Evolutionary conservation across 2,888 invertebrate genomes (phyloP).

Genomic region (Branchinecta sandiegonensis): DNA sequence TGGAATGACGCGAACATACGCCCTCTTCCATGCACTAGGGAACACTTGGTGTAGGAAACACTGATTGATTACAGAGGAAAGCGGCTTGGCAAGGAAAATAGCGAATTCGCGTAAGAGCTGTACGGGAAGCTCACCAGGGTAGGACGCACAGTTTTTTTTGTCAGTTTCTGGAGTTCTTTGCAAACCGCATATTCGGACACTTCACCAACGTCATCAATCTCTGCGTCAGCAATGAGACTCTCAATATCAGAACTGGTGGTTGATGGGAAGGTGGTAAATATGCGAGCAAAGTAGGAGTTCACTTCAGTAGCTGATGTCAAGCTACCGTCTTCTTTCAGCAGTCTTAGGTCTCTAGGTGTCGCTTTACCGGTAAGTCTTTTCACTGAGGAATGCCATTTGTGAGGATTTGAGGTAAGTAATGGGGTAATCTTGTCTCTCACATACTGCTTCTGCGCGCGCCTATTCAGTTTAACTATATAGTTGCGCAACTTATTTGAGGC

Average conservation of each 20-base stretch:
- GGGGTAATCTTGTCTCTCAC: background rate
- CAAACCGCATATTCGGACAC: background rate
- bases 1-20: conserved; percentile 9
- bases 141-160: background rate
- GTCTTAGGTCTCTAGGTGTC: background rate
- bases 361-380: conserved; percentile 14
- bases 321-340: background rate
- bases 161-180: conserved; percentile 4
- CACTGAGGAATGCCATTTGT: conserved; percentile 8
- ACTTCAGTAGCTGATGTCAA: conserved; percentile 4
- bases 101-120: background rate
- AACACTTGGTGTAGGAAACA: background rate
- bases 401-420: conserved; percentile 1
- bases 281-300: conserved; percentile 7
- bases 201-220: conserved; percentile 11
- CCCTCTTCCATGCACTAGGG: conserved; percentile 8
- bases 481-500: too few relatives aligned
- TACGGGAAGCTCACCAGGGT: conserved; percentile 11
- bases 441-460: background rate
- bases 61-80: background rate
- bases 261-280: background rate
- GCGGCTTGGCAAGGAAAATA: background rate
- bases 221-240: conserved; percentile 4
- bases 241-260: background rate
- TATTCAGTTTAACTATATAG: conserved; percentile 1